A percentile compares a stretch with the other conserved stretches of the same genome.
Conservation (phyloP, 2,797 vertebrate genomes). For the Xiphophorus birchmanni region DNA sequence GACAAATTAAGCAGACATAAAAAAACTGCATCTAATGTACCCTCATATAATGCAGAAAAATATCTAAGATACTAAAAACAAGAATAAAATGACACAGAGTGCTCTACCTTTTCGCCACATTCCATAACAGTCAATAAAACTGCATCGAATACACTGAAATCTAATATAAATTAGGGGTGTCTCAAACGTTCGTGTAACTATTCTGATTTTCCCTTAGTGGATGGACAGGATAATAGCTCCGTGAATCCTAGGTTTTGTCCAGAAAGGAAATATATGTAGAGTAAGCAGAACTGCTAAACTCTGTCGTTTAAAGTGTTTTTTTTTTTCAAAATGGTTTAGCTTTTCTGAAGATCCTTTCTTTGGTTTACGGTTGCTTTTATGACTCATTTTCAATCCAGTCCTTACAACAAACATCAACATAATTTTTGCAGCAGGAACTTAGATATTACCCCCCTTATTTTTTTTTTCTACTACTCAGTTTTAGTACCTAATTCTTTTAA, state of each 20-base stretch:
- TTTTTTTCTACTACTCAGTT: neutral
- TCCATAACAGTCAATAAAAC: constrained; percentile 7
- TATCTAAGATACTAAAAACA: constrained; percentile 2
- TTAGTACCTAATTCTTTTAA: neutral
- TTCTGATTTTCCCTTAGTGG: constrained; percentile 55
- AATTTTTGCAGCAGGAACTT: neutral
- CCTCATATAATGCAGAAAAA: neutral
- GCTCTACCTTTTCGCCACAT: neutral
- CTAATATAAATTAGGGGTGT: constrained; percentile 28
- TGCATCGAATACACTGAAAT: constrained; percentile 13
- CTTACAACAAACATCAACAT: neutral
- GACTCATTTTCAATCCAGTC: neutral
- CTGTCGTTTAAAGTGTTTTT: constrained; percentile 20
- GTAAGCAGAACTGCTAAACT: constrained; percentile 64
- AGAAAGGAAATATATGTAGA: constrained; percentile 26
- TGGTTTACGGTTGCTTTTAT: neutral
- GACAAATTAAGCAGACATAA: neutral
- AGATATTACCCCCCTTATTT: neutral
- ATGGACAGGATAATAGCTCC: constrained; percentile 29
- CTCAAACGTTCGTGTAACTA: constrained; percentile 35
- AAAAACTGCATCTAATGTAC: neutral
- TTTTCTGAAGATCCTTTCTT: neutral
- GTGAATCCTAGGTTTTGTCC: constrained; percentile 43
- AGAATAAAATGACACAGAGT: constrained; percentile 15
- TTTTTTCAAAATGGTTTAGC: neutral